Evolutionary conservation across 2,888 invertebrate species (phyloP).

Genomic region (Scaptomyza cyrtandrae): DNA sequence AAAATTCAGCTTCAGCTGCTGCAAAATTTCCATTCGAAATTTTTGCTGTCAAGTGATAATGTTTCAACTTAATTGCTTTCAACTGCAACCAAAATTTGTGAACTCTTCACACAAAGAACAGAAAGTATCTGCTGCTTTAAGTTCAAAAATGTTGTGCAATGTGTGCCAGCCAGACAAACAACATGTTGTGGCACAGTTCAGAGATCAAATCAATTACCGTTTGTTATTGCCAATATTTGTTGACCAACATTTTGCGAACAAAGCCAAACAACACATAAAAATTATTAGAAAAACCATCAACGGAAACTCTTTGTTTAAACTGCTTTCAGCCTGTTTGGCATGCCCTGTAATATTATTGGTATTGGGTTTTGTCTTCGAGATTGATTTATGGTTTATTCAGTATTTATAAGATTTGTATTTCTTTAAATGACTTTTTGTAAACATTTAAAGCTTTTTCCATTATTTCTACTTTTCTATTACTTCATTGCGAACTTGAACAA

Average conservation of each 20-base stretch:
- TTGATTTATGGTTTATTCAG: too few relatives aligned
- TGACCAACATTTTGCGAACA: slow-evolving; percentile 8
- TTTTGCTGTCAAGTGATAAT: slow-evolving; percentile 24
- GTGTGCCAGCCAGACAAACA: not conserved
- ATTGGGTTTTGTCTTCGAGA: not conserved
- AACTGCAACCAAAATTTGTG: not conserved
- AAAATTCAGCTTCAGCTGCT: not conserved
- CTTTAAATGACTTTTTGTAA: too few relatives aligned
- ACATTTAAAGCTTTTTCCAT: too few relatives aligned
- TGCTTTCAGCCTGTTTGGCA: not conserved
- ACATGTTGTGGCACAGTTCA: too few relatives aligned
- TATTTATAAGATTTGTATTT: too few relatives aligned
- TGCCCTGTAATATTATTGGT: not conserved
- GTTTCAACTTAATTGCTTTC: slow-evolving; percentile 31
- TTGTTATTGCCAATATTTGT: slow-evolving; percentile 11
- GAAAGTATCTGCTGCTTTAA: not conserved
- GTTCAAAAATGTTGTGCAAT: not conserved
- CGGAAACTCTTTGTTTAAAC: not conserved
- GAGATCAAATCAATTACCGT: slow-evolving; percentile 18
- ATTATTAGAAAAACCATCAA: slow-evolving; percentile 5
- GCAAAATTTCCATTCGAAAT: slow-evolving; percentile 1
- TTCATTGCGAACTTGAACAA: too few relatives aligned
- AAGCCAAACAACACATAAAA: slow-evolving; percentile 16
- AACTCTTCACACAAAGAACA: too few relatives aligned
- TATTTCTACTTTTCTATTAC: too few relatives aligned